A percentile compares a stretch with the other conserved stretches of the same genome.
These are phyloP conservation scores for Epizoanthus fatuus DNA, from an alignment of 92 coral and sea anemone genomes.

Conservation along the genomic window DNA sequence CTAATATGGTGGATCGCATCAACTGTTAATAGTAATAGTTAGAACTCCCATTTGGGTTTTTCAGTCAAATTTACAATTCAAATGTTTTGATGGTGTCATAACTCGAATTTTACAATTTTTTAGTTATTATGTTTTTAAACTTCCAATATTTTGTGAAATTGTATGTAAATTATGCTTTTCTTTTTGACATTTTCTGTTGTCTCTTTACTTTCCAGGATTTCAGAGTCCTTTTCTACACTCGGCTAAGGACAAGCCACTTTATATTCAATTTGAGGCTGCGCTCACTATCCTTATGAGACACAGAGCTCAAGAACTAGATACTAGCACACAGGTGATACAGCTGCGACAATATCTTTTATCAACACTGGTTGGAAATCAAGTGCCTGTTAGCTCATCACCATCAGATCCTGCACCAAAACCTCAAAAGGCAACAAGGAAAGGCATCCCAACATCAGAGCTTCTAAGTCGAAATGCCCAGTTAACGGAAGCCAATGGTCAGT, in stretches of 20 bases:
- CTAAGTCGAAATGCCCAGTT: not conserved
- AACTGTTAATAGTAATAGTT: no score
- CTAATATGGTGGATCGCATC: no score
- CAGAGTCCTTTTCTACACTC: not conserved
- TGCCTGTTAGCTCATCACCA: not conserved
- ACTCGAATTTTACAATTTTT: no score
- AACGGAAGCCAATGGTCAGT: not conserved
- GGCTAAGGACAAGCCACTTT: not conserved
- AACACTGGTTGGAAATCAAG: not conserved
- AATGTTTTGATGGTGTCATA: no score
- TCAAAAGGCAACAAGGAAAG: constrained; percentile 5
- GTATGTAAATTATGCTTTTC: not conserved
- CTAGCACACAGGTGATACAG: not conserved
- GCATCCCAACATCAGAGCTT: constrained; percentile 3
- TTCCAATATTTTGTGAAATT: no score
- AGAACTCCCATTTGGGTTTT: no score
- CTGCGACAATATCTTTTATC: not conserved
- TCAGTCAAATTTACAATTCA: no score
- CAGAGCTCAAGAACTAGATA: not conserved
- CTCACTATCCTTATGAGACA: not conserved
- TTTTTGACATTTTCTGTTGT: not conserved
- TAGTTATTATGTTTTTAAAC: no score
- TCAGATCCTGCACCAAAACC: not conserved
- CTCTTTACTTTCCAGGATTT: not conserved
- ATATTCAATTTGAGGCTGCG: no score